Percentiles rank a stretch among this genome's conserved stretches.
Conservation (phyloP, 30 jellyfish, hydroid and myxozoan species). For the Mastigias papua region DNA sequence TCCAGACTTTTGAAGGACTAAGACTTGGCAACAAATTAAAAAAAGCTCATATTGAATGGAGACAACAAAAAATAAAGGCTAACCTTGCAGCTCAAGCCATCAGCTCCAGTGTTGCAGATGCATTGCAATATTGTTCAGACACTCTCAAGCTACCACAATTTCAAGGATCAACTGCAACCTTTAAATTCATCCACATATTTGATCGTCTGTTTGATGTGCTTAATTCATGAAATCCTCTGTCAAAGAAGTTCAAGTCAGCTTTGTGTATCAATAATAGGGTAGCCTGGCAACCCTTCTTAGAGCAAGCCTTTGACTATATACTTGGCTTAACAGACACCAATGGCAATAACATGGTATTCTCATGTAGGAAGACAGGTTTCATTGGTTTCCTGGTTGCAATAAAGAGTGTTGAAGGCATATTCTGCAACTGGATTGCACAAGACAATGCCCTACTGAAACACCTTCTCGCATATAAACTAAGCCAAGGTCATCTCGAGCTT, state of each 20-base stretch:
- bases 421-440: constrained; percentile 30
- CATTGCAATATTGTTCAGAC: constrained; percentile 58
- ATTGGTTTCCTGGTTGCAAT: constrained; percentile 65
- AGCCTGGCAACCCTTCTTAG: constrained; percentile 52
- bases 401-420: constrained; percentile 53
- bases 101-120: constrained; percentile 84
- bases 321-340: constrained; percentile 30
- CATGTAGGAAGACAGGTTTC: constrained; percentile 75
- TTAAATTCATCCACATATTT: constrained; percentile 42
- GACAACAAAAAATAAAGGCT: constrained; percentile 73
- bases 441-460: constrained; percentile 52
- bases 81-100: constrained; percentile 85
- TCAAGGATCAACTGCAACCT: constrained; percentile 70
- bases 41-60: constrained; percentile 63
- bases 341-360: constrained; percentile 40
- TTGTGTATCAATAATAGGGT: constrained; percentile 37
- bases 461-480: constrained; percentile 49
- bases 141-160: constrained; percentile 53
- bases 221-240: constrained; percentile 73
- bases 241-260: constrained; percentile 81
- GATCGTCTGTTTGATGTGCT: constrained; percentile 65
- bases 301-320: constrained; percentile 34
- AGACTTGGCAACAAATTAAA: constrained; percentile 73
- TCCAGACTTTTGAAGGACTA: constrained; percentile 37
- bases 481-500: constrained; percentile 65